Evolutionary conservation across 2,888 invertebrate genomes (phyloP), one percentile per base, ranked within the genome.

Genomic region (Leptopilina drosophilae): DNA sequence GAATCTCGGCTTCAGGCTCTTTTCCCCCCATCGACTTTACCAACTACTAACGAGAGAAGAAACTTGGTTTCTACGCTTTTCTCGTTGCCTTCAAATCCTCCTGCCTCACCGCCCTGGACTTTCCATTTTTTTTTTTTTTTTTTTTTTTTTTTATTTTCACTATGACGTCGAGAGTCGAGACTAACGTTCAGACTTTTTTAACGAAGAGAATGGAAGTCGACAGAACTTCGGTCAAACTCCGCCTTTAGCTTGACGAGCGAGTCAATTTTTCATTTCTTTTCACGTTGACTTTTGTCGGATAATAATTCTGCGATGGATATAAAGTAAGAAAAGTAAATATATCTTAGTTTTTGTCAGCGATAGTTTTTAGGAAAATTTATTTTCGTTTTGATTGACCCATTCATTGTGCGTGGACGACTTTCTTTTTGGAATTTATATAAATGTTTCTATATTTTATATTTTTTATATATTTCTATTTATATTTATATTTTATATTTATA

Each of bases 221-320:
- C 81, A 81, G 82, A 89, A 89, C 87, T 89, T 89, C 78, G 81
- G 80, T 82, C 83, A 85, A 87, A 88, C 87, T 87, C 84, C 80
- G 78, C 80, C 82, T 81, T 33, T 82, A 80, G 84, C 81, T 84
- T 83, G 84, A 86, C 86, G 85, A 87, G 84, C 83, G 81, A 89
- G 88, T 86, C 87, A 87, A 87, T 89, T 89, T 89, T 89, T 87
- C 87, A 88, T 88, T 84, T 83, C 85, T 79, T 81, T 86, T 83
- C 84, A 83, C 85, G 84, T 84, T 83, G 83, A 84, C 83, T 84
- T 82, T 83, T 77, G 82, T 81, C 42, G 83, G 81, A 84, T 85
- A 84, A 85, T 85, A 84, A 84, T 82, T 69, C 42, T 8, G 8
- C 42, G 42, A 42, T 8, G 42, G 42, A 42, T 42, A 42, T 8